These are phyloP conservation scores for Scaptomyza montana DNA, from an alignment of 1,140 invertebrate genomes.

Conservation along the genomic window DNA sequence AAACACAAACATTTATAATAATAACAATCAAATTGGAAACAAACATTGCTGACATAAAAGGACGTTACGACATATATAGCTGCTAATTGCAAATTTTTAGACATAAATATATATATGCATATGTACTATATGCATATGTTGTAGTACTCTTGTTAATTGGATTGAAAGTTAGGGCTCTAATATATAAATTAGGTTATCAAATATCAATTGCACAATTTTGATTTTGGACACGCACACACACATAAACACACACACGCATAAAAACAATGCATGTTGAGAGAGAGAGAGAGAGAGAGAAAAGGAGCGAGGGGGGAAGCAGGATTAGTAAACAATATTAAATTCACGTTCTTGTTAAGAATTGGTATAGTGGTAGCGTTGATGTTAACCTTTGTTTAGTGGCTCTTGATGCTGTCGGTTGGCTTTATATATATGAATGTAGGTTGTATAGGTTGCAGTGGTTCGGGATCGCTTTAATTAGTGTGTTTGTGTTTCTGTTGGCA, in stretches of 20 bases:
- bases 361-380: background rate
- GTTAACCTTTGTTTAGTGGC: too few species aligned
- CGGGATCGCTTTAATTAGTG: constrained; percentile 18
- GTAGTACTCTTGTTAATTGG: background rate
- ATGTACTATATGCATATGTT: background rate
- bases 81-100: background rate
- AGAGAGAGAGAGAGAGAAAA: background rate
- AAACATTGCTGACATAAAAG: background rate
- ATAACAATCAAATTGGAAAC: constrained; percentile 16
- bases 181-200: constrained; percentile 8
- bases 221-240: constrained; percentile 9
- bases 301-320: background rate
- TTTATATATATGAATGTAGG: background rate
- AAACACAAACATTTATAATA: constrained; percentile 7
- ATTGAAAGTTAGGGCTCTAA: background rate
- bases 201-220: constrained; percentile 17
- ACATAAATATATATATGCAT: background rate
- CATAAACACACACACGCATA: constrained; percentile 4
- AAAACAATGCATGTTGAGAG: background rate
- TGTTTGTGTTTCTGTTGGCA: constrained; percentile 84
- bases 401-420: background rate
- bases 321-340: background rate
- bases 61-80: background rate
- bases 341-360: background rate
- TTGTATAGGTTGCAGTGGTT: background rate